phyloP scores from a whole-genome alignment of 2,888 invertebrate species.

The Chesias legatella region DNA sequence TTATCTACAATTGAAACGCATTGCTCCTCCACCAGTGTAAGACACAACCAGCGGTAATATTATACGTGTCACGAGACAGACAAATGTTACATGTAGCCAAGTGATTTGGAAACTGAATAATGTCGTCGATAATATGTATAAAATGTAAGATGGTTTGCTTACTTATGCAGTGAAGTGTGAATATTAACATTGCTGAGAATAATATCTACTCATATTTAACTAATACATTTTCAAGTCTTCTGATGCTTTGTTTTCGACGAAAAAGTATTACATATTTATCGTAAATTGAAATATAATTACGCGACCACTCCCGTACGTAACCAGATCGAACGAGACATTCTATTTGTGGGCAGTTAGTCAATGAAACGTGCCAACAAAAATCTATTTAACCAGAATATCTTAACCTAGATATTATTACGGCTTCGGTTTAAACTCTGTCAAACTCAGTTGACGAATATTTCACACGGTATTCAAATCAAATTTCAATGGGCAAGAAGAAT shows the following conservation, averaged over 20 bases:
- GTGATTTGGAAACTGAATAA: neutral
- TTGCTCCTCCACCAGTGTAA: conserved; percentile 14
- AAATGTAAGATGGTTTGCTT: too few relatives aligned
- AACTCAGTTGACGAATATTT: too few relatives aligned
- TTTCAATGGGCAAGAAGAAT: conserved; percentile 21
- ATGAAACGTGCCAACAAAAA: conserved; percentile 65
- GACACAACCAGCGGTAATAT: conserved; percentile 8
- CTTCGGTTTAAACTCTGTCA: conserved; percentile 8
- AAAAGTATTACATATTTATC: conserved; percentile 1
- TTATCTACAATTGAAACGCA: conserved; percentile 4
- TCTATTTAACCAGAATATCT: conserved; percentile 51
- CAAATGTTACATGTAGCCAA: neutral
- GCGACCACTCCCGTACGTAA: conserved; percentile 31
- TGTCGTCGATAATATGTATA: neutral
- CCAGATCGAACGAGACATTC: conserved; percentile 47
- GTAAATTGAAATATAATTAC: conserved; percentile 8
- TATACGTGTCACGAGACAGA: conserved; percentile 5
- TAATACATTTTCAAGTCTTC: conserved; percentile 32
- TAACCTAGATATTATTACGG: conserved; percentile 37
- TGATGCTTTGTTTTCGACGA: conserved; percentile 15
- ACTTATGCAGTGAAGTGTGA: too few relatives aligned
- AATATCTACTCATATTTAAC: too few relatives aligned
- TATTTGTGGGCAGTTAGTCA: conserved; percentile 62
- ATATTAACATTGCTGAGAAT: too few relatives aligned
- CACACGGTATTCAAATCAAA: conserved; percentile 14